Conservation (phyloP, 2,113 vertebrate genomes). For the Myrmecophaga tridactyla region DNA sequence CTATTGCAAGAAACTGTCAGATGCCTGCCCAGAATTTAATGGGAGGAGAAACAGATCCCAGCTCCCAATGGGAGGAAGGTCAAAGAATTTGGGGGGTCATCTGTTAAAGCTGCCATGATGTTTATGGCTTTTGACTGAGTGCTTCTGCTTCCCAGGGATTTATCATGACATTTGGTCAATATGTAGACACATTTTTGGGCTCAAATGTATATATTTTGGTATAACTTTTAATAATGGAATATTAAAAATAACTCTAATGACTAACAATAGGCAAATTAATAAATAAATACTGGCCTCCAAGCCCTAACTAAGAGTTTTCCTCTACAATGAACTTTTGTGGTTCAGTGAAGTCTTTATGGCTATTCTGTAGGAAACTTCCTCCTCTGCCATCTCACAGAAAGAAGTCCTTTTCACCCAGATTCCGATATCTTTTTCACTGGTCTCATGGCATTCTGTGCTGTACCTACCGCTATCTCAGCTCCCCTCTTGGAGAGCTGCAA, state of each 20-base stretch:
- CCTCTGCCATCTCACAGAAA: neutral
- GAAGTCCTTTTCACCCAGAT: neutral
- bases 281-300: neutral
- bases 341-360: neutral
- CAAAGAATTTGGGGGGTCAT: neutral
- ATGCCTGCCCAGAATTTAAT: neutral
- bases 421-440: neutral
- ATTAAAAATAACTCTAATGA: neutral
- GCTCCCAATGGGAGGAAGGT: neutral
- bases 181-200: neutral
- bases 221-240: neutral
- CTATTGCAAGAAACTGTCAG: neutral
- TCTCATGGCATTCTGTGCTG: neutral
- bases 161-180: neutral
- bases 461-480: neutral
- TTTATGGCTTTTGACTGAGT: neutral
- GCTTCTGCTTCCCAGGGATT: neutral
- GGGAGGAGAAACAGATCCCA: neutral
- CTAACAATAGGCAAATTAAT: neutral
- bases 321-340: neutral
- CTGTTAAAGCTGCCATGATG: neutral
- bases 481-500: neutral
- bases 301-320: neutral
- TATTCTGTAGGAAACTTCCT: neutral
- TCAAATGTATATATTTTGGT: neutral